Evolutionary conservation across 1,140 invertebrate genomes (phyloP), one percentile per base, ranked within the genome.

Genomic region (Scaptomyza graminum): DNA sequence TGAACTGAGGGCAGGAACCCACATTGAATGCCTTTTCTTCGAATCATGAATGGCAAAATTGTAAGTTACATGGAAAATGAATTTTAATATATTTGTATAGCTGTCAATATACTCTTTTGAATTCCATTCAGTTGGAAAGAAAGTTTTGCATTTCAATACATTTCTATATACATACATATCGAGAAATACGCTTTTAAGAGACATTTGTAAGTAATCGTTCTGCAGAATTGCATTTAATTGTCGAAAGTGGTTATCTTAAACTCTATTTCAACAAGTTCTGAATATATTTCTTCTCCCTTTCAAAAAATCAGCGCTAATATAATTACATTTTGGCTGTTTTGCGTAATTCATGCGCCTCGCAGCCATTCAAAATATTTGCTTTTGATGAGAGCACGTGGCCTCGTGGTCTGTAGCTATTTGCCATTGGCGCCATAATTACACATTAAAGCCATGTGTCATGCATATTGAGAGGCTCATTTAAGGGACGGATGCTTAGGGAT

Each of bases 391-490:
- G 78, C 74, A 87, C 83, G 81, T 85, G 74, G 66, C 50, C 28
- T 34, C 8, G 7, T 9, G 31, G 13, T 6, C 63, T 50, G 63
- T 31, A 55, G 41, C 37, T 37, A 41, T 61, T 34, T 8, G 61
- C 63, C 72, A 70, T 69, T 47, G 66, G 50, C 55, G n/a, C 65
- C 54, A 71, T 79, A 85, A 85, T 85, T 85, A 81, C 82, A 85
- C 82, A 85, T 87, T 85, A 78, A 85, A 81, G 78, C 78, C 75
- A 44, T 87, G 83, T 87, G 83, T 88, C 79, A 73, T 87, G 83
- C 83, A 87, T 88, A 87, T 87, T 88, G 75, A 87, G 79, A 76
- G 83, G 79, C 83, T 87, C 83, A 87, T 87, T 87, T 88, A 87
- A 83, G 61, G 63, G 62, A 71, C 39, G 37, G 18, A 59, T 52